Evolutionary conservation across 1,140 invertebrate genomes (phyloP), one percentile per base, ranked within the genome.

Genomic region (Ips typographus): DNA sequence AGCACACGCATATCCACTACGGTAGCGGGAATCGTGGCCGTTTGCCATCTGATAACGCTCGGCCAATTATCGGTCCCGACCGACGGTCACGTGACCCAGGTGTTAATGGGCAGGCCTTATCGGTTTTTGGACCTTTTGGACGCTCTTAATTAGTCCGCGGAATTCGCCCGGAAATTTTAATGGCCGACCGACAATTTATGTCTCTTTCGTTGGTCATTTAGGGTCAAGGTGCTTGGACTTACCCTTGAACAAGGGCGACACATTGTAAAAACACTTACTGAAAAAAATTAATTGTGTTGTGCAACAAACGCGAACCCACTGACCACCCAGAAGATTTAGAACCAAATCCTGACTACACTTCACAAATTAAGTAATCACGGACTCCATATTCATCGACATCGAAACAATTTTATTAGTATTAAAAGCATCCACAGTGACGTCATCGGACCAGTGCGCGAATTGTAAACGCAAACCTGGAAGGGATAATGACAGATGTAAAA

Each of bases 141-240:
- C 52, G 40, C 62, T 65, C 62, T 55, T 65, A 65, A 65, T 65
- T 65, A 65, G 62, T 22, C 51, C 41, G 8, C 7, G 40, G 62
- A 65, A 65, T 65, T 65, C 62, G 40, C 62, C 44, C 52, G 51
- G 62, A 55, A 55, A 65, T 65, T 65, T 65, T 65, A 65, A 65
- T 65, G 51, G 62, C 51, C 4, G 43, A 36, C 8, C 6, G 44
- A 49, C 22, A 49, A 8, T 22, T 22, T 22, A 22, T 22, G 22
- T 22, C 22, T 22, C 22, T 22, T 22, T 22, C 22, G 22, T 22
- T 22, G 22, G 22, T 22, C 22, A 22, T 22, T 22, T 22, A 22
- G 22, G 22, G 22, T 22, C 22, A 22, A 22, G 22, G 22, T 22
- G 22, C 22, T 22, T 22, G 22, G 22, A 22, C 22, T 22, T 22